Evolutionary conservation across 2,797 vertebrate genomes (phyloP).

Genomic region (Pteronotus mesoamericanus): DNA sequence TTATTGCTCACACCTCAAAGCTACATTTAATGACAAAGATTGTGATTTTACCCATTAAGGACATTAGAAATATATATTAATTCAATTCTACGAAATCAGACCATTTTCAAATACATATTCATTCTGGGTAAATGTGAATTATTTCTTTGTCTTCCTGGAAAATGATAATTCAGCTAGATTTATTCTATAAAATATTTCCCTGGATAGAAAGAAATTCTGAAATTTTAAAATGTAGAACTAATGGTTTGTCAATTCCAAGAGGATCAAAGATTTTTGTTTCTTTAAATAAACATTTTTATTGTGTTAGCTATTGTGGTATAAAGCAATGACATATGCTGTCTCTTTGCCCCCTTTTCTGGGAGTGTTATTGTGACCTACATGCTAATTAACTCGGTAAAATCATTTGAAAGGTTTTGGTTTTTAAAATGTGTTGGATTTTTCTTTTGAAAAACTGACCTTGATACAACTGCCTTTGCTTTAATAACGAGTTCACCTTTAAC

Average conservation of each 20-base stretch:
- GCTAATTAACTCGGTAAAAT: constrained; percentile 67
- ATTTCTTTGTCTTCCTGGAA: background rate
- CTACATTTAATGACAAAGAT: background rate
- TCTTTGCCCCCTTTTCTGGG: background rate
- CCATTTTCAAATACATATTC: constrained; percentile 2
- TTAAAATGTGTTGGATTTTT: constrained; percentile 59
- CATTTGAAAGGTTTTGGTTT: constrained; percentile 65
- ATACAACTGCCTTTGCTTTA: constrained; percentile 59
- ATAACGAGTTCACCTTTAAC: constrained; percentile 44
- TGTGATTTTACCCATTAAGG: background rate
- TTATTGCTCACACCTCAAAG: background rate
- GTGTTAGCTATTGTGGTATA: constrained; percentile 54
- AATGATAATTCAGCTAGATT: constrained; percentile 25
- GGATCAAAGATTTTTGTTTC: constrained; percentile 68
- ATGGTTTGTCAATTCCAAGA: constrained; percentile 9
- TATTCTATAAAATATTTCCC: background rate
- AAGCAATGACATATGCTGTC: constrained; percentile 24
- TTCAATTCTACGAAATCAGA: constrained; percentile 4
- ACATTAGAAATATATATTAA: background rate
- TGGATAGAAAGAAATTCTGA: constrained; percentile 40
- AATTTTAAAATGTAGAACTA: constrained; percentile 51
- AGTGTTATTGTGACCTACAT: constrained; percentile 55
- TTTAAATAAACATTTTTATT: constrained; percentile 67
- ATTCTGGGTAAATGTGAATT: constrained; percentile 23
- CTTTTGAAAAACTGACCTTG: constrained; percentile 55